A percentile compares a stretch with the other conserved stretches of the same genome.
Evolutionary conservation across 2,113 vertebrate genomes (phyloP).

Genomic region (Ophthalmolycus amberensis): DNA sequence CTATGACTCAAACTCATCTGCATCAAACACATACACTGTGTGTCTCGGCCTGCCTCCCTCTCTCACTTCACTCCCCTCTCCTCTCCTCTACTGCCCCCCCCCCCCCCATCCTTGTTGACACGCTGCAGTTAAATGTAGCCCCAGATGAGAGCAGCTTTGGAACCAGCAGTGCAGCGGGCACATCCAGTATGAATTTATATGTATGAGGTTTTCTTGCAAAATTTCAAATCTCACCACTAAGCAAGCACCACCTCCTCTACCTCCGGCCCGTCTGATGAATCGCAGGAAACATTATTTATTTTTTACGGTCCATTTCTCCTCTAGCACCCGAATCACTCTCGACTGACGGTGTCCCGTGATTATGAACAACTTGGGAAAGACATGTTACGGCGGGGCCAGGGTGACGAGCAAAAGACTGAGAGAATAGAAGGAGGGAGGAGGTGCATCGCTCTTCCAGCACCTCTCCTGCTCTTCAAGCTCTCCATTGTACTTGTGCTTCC

Average conservation of each 20-base stretch:
- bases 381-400: constrained; percentile 38
- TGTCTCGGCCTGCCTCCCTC: constrained; percentile 26
- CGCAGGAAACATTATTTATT: constrained; percentile 61
- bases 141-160: constrained; percentile 71
- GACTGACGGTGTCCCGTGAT: constrained; percentile 54
- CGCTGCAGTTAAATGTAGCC: constrained; percentile 61
- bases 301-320: constrained; percentile 46
- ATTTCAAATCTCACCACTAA: constrained; percentile 70
- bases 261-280: constrained; percentile 70
- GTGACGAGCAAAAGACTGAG: constrained; percentile 27
- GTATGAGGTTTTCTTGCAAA: constrained; percentile 66
- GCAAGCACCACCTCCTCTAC: constrained; percentile 53
- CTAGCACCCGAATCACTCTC: constrained; percentile 47
- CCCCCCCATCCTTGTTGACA: constrained; percentile 61
- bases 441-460: constrained; percentile 34
- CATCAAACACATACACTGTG: constrained; percentile 40
- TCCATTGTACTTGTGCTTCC: constrained; percentile 58
- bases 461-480: constrained; percentile 64
- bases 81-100: constrained; percentile 10
- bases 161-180: constrained; percentile 58
- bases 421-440: constrained; percentile 40
- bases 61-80: constrained; percentile 4
- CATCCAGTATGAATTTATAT: constrained; percentile 66
- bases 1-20: constrained; percentile 42
- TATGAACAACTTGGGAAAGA: constrained; percentile 59